Conservation (phyloP, 1,140 invertebrate genomes). For the Hormaphis cornu region DNA sequence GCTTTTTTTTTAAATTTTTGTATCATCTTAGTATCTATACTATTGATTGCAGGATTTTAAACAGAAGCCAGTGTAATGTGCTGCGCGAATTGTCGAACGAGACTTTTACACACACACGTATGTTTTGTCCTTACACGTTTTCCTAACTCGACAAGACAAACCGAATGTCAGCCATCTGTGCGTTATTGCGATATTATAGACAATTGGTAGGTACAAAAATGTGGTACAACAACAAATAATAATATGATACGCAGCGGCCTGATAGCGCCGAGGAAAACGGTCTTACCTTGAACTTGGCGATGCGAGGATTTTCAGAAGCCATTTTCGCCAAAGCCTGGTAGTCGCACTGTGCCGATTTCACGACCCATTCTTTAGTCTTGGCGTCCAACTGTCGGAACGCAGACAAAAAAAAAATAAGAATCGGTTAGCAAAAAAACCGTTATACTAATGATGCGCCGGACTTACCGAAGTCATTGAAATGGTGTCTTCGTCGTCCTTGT, state of each 20-base stretch:
- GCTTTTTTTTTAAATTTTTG: no score
- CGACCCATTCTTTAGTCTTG: slow-evolving; percentile 70
- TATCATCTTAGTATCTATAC: no score
- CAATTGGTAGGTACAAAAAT: background rate
- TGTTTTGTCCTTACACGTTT: no score
- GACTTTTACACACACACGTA: no score
- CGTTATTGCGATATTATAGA: no score
- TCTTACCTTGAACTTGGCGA: slow-evolving; percentile 71
- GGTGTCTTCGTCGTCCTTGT: slow-evolving; percentile 56
- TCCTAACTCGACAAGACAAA: no score
- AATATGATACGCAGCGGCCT: no score
- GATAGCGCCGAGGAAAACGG: background rate
- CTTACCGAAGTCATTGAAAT: slow-evolving; percentile 58
- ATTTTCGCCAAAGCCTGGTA: slow-evolving; percentile 73
- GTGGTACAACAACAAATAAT: no score
- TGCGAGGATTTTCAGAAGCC: slow-evolving; percentile 65
- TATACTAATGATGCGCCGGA: slow-evolving; percentile 35
- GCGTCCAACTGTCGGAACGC: slow-evolving; percentile 57
- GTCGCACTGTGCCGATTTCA: slow-evolving; percentile 68
- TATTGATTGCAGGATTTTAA: no score
- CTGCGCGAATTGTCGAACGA: no score
- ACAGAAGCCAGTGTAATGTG: no score
- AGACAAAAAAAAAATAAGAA: slow-evolving; percentile 16
- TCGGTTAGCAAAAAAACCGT: background rate
- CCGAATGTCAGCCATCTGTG: no score